These are phyloP conservation scores for Penaeus vannamei DNA, from an alignment of 1,140 invertebrate genomes.

Conservation along the genomic window DNA sequence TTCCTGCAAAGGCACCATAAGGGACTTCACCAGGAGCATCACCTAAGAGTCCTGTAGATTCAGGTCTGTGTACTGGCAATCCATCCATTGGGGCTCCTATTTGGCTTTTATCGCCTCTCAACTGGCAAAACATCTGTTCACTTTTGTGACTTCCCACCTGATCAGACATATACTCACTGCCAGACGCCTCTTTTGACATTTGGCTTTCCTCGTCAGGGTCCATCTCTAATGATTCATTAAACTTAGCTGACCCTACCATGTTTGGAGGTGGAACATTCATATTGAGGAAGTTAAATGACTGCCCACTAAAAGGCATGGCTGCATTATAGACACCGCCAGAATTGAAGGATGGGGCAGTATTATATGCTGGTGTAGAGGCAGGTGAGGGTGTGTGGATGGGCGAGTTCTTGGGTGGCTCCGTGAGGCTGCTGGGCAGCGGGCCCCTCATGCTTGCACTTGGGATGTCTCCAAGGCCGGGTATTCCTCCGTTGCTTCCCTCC, in stretches of 20 bases:
- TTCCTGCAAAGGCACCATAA: conserved; percentile 19
- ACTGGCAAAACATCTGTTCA: background rate
- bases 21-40: conserved; percentile 41
- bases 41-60: conserved; percentile 35
- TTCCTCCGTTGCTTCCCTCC: conserved; percentile 23
- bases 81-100: conserved; percentile 2
- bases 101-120: background rate
- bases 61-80: background rate
- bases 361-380: conserved; percentile 24
- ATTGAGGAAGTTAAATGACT: background rate
- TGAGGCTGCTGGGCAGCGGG: conserved; percentile 47
- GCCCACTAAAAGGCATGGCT: background rate
- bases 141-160: background rate
- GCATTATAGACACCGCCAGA: background rate
- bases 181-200: conserved; percentile 25
- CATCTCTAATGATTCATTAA: conserved; percentile 46
- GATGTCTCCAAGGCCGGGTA: conserved; percentile 66
- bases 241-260: background rate
- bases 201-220: conserved; percentile 30
- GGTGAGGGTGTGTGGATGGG: conserved; percentile 52
- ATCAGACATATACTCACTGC: background rate
- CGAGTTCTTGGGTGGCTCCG: conserved; percentile 47
- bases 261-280: conserved; percentile 46
- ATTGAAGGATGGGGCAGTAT: conserved; percentile 4
- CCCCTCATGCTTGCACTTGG: conserved; percentile 58